A percentile compares a stretch with the other conserved stretches of the same genome.
These are phyloP conservation scores for Bubo bubo DNA, from an alignment of 2,113 vertebrate species.

Conservation along the genomic window DNA sequence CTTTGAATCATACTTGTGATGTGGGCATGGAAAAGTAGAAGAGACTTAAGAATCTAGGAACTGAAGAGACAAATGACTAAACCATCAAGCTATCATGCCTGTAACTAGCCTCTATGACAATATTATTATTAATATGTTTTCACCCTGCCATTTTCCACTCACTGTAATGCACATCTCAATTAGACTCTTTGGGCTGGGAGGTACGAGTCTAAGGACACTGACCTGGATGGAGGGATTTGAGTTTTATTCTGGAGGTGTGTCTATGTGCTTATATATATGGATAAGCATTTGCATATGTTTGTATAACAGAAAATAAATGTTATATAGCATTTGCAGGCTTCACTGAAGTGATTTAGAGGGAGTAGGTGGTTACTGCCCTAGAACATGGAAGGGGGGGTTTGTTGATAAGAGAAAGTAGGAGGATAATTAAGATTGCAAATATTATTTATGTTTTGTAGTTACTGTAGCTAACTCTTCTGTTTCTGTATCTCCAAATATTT, in stretches of 20 bases:
- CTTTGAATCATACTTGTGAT: neutral
- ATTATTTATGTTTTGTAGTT: conserved; percentile 9
- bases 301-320: neutral
- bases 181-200: neutral
- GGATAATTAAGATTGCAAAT: conserved; percentile 14
- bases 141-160: neutral
- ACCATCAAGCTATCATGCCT: neutral
- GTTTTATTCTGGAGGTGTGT: neutral
- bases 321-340: neutral
- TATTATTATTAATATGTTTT: neutral
- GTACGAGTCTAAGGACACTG: neutral
- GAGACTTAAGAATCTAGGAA: fast-evolving
- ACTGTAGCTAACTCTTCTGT: neutral
- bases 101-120: neutral
- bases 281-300: neutral
- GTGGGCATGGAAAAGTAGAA: neutral
- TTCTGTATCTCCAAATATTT: neutral
- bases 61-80: neutral
- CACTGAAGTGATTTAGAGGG: neutral
- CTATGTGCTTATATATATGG: neutral
- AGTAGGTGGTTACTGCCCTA: conserved; percentile 41
- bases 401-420: neutral
- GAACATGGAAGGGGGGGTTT: neutral
- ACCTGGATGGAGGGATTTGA: neutral
- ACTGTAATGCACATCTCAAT: fast-evolving